Evolutionary conservation across 1,140 invertebrate genomes (phyloP), one percentile per base, ranked within the genome.

Genomic region (Scaptomyza graminum): DNA sequence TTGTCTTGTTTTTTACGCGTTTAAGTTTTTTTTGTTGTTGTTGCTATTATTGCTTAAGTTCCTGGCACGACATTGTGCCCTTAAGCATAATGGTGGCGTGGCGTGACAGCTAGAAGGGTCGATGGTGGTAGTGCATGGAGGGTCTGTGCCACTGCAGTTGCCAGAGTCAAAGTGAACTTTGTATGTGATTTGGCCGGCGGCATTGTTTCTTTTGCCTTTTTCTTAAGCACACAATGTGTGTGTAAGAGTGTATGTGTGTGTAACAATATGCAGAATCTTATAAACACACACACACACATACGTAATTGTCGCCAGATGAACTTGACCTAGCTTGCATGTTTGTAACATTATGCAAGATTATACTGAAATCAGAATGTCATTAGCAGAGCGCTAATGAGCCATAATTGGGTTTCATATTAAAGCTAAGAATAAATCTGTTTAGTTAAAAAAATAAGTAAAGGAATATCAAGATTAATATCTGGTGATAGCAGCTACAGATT

Each of bases 21-120:
- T 83, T 84, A 73, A 84, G 76, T 67, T 71, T 66, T 59, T 49
- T 60, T 70, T 74, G 39, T 57, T 77, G 15, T 46, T 57, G 39
- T 71, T 66, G 39, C 37, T 57, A 16, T 43, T 43, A 50, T 50
- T 41, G 43, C 61, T 18, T 28, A 22, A 31, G 49, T 60, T 50
- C 62, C 63, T 66, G 62, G 69, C 82, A 85, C 82, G 81, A 63
- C 64, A 87, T 87, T 74, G 52, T 61, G 55, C 66, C 62, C 81
- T 84, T 74, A 74, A 77, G 77, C 65, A 77, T 85, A 34, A 2
- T 34, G 74, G 57, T 74, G 49, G 50, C 16, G 47, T 37, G 5
- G 12, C 47, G 47, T 37, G 5, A 9, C 47, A 31, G 31, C 12
- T 9, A 5, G 5, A 31, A n/a, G 37, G 37, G 37, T n/a, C n/a